Evolutionary conservation across 2,113 vertebrate genomes (phyloP).

Genomic region (Oxyruncus cristatus): DNA sequence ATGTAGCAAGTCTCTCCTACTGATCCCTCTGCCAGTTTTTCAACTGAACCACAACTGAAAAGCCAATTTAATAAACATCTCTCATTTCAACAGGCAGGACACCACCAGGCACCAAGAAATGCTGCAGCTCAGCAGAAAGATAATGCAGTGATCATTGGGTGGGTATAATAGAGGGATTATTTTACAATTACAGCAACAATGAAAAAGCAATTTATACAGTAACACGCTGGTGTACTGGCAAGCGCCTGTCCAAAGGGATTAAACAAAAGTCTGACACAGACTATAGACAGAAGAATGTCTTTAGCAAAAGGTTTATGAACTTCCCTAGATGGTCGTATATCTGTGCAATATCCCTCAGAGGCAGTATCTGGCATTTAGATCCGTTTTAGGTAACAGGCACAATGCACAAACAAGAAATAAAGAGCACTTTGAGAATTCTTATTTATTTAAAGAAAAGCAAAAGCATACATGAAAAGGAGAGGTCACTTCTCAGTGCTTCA

Average conservation of each 20-base stretch:
- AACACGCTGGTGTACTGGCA: constrained; percentile 4
- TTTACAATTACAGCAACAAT: constrained; percentile 52
- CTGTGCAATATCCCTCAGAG: background rate
- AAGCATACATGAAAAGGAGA: background rate
- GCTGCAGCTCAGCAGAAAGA: constrained; percentile 9
- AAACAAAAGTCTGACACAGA: background rate
- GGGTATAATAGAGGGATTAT: constrained; percentile 3
- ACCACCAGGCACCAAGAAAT: background rate
- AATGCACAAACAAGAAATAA: background rate
- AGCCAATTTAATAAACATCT: background rate
- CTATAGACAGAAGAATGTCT: background rate
- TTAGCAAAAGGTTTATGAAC: background rate
- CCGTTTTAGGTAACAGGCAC: background rate
- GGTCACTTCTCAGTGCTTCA: background rate
- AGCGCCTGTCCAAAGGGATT: constrained; percentile 1
- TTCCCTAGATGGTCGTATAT: background rate
- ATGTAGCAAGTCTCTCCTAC: background rate
- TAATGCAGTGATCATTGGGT: background rate
- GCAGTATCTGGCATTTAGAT: background rate
- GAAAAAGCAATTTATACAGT: constrained; percentile 23
- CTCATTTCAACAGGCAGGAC: constrained; percentile 6
- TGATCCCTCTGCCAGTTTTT: background rate
- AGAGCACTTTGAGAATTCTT: background rate
- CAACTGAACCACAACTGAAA: background rate
- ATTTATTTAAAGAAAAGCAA: background rate